Evolutionary conservation across 1,140 invertebrate genomes (phyloP).

Genomic region (Laupala kohalensis): DNA sequence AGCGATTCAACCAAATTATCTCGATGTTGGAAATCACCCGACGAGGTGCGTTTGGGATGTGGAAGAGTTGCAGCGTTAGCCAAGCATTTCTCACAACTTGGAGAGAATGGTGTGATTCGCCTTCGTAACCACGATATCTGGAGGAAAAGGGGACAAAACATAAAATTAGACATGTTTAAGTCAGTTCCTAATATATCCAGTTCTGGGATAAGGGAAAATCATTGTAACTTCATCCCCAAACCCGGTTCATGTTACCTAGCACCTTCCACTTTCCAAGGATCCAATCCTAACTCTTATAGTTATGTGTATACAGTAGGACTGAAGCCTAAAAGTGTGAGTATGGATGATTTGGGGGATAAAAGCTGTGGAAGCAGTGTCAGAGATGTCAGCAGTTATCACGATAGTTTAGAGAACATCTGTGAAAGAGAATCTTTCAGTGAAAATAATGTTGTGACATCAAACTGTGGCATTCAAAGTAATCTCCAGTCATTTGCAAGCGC

Average conservation of each 20-base stretch:
- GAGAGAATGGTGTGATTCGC: conserved; percentile 23
- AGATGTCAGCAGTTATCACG: background rate
- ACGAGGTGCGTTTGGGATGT: conserved; percentile 41
- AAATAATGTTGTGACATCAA: too few species aligned
- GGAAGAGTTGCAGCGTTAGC: conserved; percentile 44
- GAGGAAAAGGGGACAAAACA: background rate
- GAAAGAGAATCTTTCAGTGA: too few species aligned
- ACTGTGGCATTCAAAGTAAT: too few species aligned
- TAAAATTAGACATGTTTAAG: background rate
- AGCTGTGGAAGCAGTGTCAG: background rate
- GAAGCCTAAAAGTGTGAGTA: conserved; percentile 21
- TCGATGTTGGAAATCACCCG: conserved; percentile 47
- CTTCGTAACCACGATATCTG: background rate
- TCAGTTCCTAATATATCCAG: conserved; percentile 20
- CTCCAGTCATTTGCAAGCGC: too few species aligned
- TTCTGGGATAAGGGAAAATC: conserved; percentile 8
- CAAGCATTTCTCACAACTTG: conserved; percentile 39
- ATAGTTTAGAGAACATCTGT: background rate
- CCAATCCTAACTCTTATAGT: background rate
- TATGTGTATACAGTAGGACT: conserved; percentile 14
- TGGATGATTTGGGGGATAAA: conserved; percentile 15
- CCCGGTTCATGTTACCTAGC: background rate
- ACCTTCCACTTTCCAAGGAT: conserved; percentile 11
- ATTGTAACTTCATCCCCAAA: conserved; percentile 9
- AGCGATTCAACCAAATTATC: background rate